Percentiles rank a stretch among this genome's conserved stretches.
Evolutionary conservation across 2,888 invertebrate genomes (phyloP).

Genomic region (Andrena dorsata): DNA sequence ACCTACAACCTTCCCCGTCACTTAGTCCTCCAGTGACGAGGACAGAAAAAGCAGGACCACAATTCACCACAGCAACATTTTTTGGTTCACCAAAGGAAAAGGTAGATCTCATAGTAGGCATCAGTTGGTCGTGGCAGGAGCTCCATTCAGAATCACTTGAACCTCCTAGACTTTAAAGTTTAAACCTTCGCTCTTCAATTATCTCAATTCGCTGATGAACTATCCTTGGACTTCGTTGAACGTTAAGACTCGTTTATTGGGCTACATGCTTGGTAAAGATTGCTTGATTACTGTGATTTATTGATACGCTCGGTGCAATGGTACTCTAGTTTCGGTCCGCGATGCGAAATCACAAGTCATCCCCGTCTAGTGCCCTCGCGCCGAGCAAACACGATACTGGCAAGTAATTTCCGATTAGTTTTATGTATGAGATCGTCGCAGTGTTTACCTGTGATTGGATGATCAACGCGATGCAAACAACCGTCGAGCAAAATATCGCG

Average conservation of each 20-base stretch:
- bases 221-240: constrained; percentile 18
- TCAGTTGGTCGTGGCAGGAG: background rate
- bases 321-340: background rate
- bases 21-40: too few species aligned
- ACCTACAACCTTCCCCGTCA: too few species aligned
- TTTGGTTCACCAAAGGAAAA: too few species aligned
- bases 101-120: background rate
- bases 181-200: constrained; percentile 3
- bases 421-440: background rate
- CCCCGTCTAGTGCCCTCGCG: too few species aligned
- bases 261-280: background rate
- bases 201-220: background rate
- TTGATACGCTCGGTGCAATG: background rate
- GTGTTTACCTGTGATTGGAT: background rate
- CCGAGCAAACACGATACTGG: background rate
- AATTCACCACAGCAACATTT: too few species aligned
- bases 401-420: background rate
- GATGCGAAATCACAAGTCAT: background rate
- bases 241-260: background rate
- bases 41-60: too few species aligned
- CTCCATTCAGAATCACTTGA: background rate
- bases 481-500: background rate
- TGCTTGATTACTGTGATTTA: background rate
- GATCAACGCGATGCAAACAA: background rate
- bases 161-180: background rate